phyloP scores from a whole-genome alignment of 64 coral and sea anemone species.

The Pocillopora verrucosa region DNA sequence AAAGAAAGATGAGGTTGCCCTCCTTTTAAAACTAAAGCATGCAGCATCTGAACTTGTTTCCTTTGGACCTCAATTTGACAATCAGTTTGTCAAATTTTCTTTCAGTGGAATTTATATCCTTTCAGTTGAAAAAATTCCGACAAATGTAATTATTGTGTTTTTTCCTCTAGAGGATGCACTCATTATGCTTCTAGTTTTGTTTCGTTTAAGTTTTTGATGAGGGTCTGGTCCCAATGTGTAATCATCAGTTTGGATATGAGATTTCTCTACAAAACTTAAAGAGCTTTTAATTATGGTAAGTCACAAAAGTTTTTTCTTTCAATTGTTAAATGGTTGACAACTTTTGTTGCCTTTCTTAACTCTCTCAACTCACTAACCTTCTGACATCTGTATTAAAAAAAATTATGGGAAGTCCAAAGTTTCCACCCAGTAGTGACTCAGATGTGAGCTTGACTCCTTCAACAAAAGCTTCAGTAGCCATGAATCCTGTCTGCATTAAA shows the following conservation, averaged over 20 bases:
- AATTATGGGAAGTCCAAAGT: conserved; percentile 4
- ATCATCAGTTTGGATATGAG: too few relatives aligned
- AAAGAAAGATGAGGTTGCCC: neutral
- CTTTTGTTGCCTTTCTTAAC: neutral
- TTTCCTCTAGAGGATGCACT: too few relatives aligned
- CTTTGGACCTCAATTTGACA: neutral
- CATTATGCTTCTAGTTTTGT: neutral
- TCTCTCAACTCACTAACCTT: neutral
- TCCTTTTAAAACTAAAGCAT: conserved; percentile 9
- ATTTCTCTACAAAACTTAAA: too few relatives aligned
- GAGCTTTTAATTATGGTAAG: too few relatives aligned
- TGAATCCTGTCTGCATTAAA: conserved; percentile 22
- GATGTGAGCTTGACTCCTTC: conserved; percentile 32
- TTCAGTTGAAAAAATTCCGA: neutral
- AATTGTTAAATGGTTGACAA: neutral
- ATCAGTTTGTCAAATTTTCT: conserved; percentile 21
- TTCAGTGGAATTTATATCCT: conserved; percentile 21
- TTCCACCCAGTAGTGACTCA: neutral
- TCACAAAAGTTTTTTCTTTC: neutral
- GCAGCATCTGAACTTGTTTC: conserved; percentile 4
- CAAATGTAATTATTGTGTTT: too few relatives aligned
- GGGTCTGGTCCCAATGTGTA: too few relatives aligned
- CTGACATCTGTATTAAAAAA: neutral
- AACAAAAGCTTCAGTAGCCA: conserved; percentile 33
- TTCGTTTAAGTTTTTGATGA: too few relatives aligned